phyloP scores from a whole-genome alignment of 2,113 vertebrate species.

The Oreocharis arfaki region DNA sequence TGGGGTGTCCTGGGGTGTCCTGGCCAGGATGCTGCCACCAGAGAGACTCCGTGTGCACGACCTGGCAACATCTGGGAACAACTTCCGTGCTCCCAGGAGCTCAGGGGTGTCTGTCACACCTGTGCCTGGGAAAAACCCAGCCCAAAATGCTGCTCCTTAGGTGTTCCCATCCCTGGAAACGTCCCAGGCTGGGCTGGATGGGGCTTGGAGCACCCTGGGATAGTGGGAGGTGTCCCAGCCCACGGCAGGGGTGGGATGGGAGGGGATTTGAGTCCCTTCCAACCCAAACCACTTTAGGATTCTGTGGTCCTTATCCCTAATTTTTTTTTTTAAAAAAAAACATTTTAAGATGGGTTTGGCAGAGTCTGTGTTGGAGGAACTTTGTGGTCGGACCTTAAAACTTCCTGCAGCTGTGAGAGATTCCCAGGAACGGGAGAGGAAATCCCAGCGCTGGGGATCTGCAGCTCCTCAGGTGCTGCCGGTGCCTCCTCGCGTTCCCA shows the following conservation, averaged over 20 bases:
- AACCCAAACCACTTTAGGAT: neutral
- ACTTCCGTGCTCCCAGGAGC: neutral
- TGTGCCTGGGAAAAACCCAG: accelerated
- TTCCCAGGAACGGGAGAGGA: neutral
- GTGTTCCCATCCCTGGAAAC: neutral
- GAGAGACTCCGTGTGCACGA: neutral
- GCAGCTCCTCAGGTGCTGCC: neutral
- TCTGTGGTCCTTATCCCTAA: neutral
- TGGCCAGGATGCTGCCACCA: neutral
- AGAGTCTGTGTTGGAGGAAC: too few relatives aligned
- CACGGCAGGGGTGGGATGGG: neutral
- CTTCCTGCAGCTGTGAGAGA: neutral
- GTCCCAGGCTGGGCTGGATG: neutral
- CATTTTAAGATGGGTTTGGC: neutral
- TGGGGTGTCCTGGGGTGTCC: neutral
- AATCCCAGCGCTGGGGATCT: neutral
- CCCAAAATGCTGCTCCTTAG: neutral
- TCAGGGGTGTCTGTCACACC: neutral
- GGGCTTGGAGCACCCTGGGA: neutral
- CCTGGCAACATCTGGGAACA: neutral
- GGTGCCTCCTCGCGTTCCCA: too few relatives aligned
- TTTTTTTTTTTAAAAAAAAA: neutral
- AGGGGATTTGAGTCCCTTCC: neutral
- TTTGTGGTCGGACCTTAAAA: neutral
- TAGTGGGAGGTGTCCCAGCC: neutral